A percentile compares a stretch with the other conserved stretches of the same genome.
These are phyloP conservation scores for Rotaria magnacalcarata DNA, from an alignment of 2,888 invertebrate genomes.

Conservation along the genomic window DNA sequence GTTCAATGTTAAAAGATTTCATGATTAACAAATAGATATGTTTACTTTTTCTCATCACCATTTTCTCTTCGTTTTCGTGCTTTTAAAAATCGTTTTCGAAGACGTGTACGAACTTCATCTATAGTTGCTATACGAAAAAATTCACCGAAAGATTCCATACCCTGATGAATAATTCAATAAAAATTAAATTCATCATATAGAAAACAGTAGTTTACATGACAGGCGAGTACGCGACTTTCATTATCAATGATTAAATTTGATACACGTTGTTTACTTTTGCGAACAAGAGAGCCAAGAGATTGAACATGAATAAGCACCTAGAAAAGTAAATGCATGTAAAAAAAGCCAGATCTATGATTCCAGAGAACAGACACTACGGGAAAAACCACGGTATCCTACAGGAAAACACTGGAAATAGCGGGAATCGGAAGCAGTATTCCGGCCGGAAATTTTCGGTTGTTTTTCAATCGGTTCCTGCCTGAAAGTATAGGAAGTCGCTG, in stretches of 20 bases:
- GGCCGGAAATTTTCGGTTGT: no score
- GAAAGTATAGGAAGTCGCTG: no score
- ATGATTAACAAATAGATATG: not conserved
- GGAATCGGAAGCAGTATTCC: no score
- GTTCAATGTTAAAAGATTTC: no score
- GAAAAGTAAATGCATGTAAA: not conserved
- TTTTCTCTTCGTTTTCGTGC: constrained; percentile 29
- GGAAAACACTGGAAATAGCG: no score
- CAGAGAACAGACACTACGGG: no score
- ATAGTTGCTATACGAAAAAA: constrained; percentile 8
- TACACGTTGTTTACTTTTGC: constrained; percentile 45
- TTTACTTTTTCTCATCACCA: not conserved
- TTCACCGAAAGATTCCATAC: constrained; percentile 10
- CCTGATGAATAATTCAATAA: not conserved
- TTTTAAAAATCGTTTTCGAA: constrained; percentile 32
- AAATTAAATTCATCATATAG: not conserved
- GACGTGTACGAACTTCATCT: not conserved
- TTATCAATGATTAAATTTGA: constrained; percentile 55
- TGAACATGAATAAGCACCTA: constrained; percentile 9
- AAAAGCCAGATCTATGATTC: no score
- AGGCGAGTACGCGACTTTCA: not conserved
- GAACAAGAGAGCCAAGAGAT: constrained; percentile 22
- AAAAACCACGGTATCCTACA: no score
- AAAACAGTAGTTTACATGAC: not conserved
- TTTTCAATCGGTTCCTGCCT: no score